Conservation (phyloP, 2,113 vertebrate genomes). For the Trinectes maculatus region DNA sequence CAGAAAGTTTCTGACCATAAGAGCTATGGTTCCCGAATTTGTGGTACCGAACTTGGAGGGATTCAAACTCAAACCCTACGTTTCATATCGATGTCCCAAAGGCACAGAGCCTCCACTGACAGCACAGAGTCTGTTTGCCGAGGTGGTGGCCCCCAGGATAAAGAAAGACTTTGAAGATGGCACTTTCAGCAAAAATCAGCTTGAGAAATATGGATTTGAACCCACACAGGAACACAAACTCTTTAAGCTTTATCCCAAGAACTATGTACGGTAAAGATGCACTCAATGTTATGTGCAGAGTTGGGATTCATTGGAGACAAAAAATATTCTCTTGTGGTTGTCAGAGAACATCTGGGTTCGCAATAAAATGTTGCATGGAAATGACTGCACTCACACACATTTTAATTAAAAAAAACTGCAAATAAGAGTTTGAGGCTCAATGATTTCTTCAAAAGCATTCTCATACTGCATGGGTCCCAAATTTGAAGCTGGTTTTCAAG, state of each 20-base stretch:
- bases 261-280: conserved; percentile 84
- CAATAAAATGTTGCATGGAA: not conserved
- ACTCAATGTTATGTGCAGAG: too few relatives aligned
- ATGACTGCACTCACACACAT: not conserved
- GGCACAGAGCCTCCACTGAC: conserved; percentile 83
- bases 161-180: conserved; percentile 85
- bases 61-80: conserved; percentile 91
- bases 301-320: not conserved
- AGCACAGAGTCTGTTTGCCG: conserved; percentile 83
- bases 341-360: too few relatives aligned
- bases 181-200: conserved; percentile 72
- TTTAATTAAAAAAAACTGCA: not conserved
- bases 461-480: not conserved
- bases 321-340: too few relatives aligned
- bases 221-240: conserved; percentile 90
- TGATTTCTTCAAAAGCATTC: not conserved
- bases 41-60: conserved; percentile 90
- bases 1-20: conserved; percentile 82
- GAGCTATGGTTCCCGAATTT: conserved; percentile 88
- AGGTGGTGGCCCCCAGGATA: conserved; percentile 85
- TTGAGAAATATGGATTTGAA: conserved; percentile 93
- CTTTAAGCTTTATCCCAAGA: conserved; percentile 93
- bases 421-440: not conserved
- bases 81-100: conserved; percentile 84
- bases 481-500: not conserved